These are phyloP conservation scores for Latheticus oryzae DNA, from an alignment of 2,888 invertebrate genomes.

Conservation along the genomic window DNA sequence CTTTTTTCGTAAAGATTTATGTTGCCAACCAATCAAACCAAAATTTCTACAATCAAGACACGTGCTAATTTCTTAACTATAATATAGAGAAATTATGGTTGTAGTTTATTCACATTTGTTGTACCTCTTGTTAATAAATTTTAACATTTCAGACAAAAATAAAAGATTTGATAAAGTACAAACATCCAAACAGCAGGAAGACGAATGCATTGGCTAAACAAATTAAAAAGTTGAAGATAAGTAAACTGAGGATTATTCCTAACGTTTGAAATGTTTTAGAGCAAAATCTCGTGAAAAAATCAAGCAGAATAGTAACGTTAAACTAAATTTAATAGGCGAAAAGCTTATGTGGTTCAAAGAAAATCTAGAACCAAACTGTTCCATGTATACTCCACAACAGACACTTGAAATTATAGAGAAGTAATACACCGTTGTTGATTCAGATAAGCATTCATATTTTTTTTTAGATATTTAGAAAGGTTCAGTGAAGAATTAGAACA, in stretches of 20 bases:
- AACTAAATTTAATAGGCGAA: slow-evolving; percentile 80
- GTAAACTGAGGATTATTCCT: neutral
- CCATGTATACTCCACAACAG: slow-evolving; percentile 71
- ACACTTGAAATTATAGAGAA: slow-evolving; percentile 70
- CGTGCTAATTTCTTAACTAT: too few relatives aligned
- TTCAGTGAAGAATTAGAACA: slow-evolving; percentile 58
- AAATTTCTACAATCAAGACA: too few relatives aligned
- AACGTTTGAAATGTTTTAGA: too few relatives aligned
- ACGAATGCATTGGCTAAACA: slow-evolving; percentile 79
- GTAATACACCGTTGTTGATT: slow-evolving; percentile 64
- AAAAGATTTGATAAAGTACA: slow-evolving; percentile 70
- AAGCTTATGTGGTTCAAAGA: slow-evolving; percentile 84
- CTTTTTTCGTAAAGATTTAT: too few relatives aligned
- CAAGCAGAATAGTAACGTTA: slow-evolving; percentile 76
- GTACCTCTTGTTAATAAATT: neutral
- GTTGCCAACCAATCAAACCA: too few relatives aligned
- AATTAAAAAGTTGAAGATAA: slow-evolving; percentile 70
- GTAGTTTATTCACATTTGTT: too few relatives aligned
- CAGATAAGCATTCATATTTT: slow-evolving; percentile 14
- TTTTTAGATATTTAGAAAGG: slow-evolving; percentile 52
- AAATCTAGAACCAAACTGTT: slow-evolving; percentile 69
- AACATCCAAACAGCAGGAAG: slow-evolving; percentile 89
- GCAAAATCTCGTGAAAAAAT: slow-evolving; percentile 70
- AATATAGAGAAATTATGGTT: too few relatives aligned
- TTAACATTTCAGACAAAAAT: slow-evolving; percentile 64